Base-by-base conservation (phyloP, 2,888 invertebrate species). In the Parthenolecanium corni region DNA sequence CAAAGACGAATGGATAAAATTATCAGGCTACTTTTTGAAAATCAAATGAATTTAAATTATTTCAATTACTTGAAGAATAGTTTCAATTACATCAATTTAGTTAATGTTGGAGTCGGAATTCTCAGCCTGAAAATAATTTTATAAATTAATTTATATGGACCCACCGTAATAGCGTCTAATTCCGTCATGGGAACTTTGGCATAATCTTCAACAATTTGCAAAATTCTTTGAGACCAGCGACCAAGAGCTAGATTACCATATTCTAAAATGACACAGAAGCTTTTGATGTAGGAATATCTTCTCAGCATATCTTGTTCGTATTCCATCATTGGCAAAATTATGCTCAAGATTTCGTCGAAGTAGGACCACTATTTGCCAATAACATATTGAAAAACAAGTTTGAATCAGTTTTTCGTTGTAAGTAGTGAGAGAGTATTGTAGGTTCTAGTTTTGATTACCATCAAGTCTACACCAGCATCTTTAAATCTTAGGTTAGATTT, bases 361-460 rank as follows among this genome's bases (percentile, higher is more conserved):
- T 38, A 61, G 6, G 46, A 46, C 61, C 61, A 61, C 61, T 61
- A 40, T n/a, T n/a, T n/a, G n/a, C n/a, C n/a, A n/a, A n/a, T n/a
- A n/a, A n/a, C 16, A 51, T 49, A 14, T 18, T 5, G 9, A 44
- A 31, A 44, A 44, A 2, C 6, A 20, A 3, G 46, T 5, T 14
- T 44, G 2, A 44, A 44, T n/a, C n/a, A n/a, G n/a, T n/a, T n/a
- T n/a, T n/a, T n/a, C n/a, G n/a, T n/a, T n/a, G n/a, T n/a, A n/a
- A n/a, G n/a, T n/a, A n/a, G n/a, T n/a, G n/a, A n/a, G n/a, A n/a
- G n/a, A n/a, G n/a, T n/a, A n/a, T n/a, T n/a, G n/a, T n/a, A n/a
- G n/a, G n/a, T n/a, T n/a, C n/a, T n/a, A n/a, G n/a, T n/a, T n/a
- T n/a, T n/a, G n/a, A 4, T 16, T 20, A 47, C 57, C 25, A 46